Conservation (phyloP, 2,113 vertebrate species). For the Cichladusa arquata region DNA sequence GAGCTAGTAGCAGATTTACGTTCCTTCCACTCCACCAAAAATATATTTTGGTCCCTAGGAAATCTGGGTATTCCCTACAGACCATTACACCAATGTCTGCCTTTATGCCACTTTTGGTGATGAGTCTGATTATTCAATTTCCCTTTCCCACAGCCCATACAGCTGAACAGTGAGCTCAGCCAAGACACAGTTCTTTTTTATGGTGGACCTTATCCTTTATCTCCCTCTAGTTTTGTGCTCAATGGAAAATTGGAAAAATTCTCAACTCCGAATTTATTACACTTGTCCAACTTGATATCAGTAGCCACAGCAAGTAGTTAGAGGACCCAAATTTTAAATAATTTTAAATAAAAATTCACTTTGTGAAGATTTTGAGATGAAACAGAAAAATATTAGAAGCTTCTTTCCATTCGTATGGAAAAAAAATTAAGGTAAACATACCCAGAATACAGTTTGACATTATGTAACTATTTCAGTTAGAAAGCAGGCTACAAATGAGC, state of each 20-base stretch:
- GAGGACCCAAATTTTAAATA: not conserved
- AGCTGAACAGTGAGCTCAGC: not conserved
- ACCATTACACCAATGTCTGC: not conserved
- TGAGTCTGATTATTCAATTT: not conserved
- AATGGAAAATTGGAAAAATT: not conserved
- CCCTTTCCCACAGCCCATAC: not conserved
- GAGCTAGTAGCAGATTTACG: not conserved
- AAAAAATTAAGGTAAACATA: not conserved
- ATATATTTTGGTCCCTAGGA: not conserved
- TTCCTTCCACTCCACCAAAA: not conserved
- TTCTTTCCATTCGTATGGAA: not conserved
- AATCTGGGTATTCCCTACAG: not conserved
- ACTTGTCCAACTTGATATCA: not conserved
- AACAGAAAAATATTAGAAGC: not conserved
- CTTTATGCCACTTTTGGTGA: not conserved
- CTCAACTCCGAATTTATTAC: not conserved
- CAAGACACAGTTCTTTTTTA: not conserved
- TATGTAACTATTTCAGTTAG: not conserved
- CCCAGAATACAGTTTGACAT: not conserved
- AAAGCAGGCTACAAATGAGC: not conserved
- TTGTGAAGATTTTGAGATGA: not conserved
- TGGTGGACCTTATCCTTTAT: not conserved
- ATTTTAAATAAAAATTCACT: not conserved
- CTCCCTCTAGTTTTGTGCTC: not conserved
- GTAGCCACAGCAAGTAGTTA: not conserved